Evolutionary conservation across 2,113 vertebrate genomes (phyloP), one percentile per base, ranked within the genome.

Genomic region (Chionodraco myersi): DNA sequence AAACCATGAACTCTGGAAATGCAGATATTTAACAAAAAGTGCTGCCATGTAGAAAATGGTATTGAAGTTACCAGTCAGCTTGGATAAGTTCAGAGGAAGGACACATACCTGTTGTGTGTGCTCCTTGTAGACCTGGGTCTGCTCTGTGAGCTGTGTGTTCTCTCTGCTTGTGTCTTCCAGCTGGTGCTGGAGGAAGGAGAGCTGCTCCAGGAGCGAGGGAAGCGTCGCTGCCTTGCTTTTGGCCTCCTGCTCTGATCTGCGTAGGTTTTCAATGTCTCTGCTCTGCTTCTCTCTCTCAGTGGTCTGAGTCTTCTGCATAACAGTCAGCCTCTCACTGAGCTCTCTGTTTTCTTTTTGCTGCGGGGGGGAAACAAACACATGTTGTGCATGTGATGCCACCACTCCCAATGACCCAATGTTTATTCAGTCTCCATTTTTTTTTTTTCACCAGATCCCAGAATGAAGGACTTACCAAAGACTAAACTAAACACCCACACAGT

Each of bases 281-380:
- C 91, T 92, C 58, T 97, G 92, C 89, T 94, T 97, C 73, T 97
- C 96, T 6, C 93, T 95, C 91, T 99, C 97, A 0, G 91, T 83
- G 7, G 73, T 87, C 56, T 94, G 95, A 0, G 91, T 82, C 84
- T 83, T 91, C 91, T 97, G 96, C 66, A 95, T 73, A 51, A 2
- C 92, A 64, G 63, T 93, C 87, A 98, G 84, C 86, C 93, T 96
- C 91, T 98, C 97, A 79, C 93, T 89, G 80, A 99, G 91, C 66
- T 95, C 95, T 89, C 94, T 96, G 94, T 97, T 97, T 76, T 98
- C 98, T 94, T 96, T 97, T 72, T 96, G 96, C 98, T 99, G 93
- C 52, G 72, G 84, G 80, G 59, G 8, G 48, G 30, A 84, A 1
- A 69, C 67, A 88, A 26, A 90, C 91, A 81, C 90, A 90, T 86